These are phyloP conservation scores for Oryzias curvinotus DNA, from an alignment of 2,113 vertebrate species.

Conservation along the genomic window DNA sequence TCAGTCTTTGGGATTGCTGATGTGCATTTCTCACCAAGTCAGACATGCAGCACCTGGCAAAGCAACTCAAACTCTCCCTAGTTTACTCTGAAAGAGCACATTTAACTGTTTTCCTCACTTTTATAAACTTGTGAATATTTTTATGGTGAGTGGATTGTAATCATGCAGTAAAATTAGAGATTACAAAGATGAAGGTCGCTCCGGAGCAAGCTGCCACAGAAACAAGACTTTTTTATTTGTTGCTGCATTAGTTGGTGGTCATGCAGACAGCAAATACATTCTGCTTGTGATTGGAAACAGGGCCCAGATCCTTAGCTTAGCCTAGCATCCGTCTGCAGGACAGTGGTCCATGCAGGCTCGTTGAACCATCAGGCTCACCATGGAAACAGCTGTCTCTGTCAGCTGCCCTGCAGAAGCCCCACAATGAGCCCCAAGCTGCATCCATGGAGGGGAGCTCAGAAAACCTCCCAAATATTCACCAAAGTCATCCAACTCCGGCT, in stretches of 20 bases:
- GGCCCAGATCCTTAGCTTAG: conserved; percentile 34
- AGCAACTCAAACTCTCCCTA: no score
- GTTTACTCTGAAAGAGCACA: no score
- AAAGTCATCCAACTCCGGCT: background rate
- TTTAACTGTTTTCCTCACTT: no score
- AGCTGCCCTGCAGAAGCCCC: conserved; percentile 51
- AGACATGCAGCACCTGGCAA: no score
- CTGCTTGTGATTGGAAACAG: conserved; percentile 15
- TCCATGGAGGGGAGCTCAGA: conserved; percentile 20
- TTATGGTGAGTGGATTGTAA: no score
- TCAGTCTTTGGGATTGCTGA: no score
- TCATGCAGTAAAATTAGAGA: no score
- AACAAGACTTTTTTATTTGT: conserved; percentile 68
- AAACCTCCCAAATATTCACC: background rate
- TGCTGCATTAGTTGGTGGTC: conserved; percentile 15
- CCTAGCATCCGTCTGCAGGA: conserved; percentile 25
- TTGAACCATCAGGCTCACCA: conserved; percentile 32
- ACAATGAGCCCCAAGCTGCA: conserved; percentile 40
- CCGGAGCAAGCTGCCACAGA: conserved; percentile 70
- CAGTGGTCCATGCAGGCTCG: conserved; percentile 14
- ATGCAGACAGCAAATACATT: conserved; percentile 38
- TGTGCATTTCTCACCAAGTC: no score
- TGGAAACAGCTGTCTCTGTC: conserved; percentile 69
- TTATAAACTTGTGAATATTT: no score
- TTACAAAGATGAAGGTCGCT: no score